Evolutionary conservation across 2,888 invertebrate species (phyloP).

Genomic region (Leucophenga maculata): DNA sequence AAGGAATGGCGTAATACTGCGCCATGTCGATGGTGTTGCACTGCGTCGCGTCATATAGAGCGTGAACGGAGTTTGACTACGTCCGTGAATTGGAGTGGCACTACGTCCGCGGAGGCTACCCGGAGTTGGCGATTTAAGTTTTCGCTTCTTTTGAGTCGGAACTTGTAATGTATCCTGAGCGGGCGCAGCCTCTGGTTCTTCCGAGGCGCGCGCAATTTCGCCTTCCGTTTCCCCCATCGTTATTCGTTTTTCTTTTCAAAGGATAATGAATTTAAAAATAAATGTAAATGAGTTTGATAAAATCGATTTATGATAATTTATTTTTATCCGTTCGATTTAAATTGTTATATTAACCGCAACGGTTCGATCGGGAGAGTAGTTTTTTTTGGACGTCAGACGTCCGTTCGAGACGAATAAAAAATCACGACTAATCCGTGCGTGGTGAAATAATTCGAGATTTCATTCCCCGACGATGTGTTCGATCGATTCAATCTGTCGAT

Average conservation of each 20-base stretch:
- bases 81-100: conserved; percentile 71
- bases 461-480: conserved; percentile 43
- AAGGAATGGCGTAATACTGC: conserved; percentile 72
- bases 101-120: conserved; percentile 70
- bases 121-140: conserved; percentile 71
- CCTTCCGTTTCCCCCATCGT: conserved; percentile 71
- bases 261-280: conserved; percentile 47
- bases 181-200: conserved; percentile 67
- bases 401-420: conserved; percentile 71
- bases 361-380: conserved; percentile 58
- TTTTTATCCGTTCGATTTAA: conserved; percentile 53
- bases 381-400: conserved; percentile 64
- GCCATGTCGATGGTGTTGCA: conserved; percentile 72
- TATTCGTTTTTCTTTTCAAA: conserved; percentile 52
- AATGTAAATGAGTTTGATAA: conserved; percentile 27
- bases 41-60: conserved; percentile 70
- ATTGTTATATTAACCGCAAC: conserved; percentile 50
- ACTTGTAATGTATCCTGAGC: conserved; percentile 68
- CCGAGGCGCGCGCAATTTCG: conserved; percentile 65
- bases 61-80: conserved; percentile 70
- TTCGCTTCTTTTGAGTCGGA: conserved; percentile 68
- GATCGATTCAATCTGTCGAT: conserved; percentile 47
- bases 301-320: conserved; percentile 50
- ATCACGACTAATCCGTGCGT: conserved; percentile 70
- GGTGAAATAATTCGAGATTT: conserved; percentile 52